Evolutionary conservation across 64 coral and sea anemone species (phyloP).

Genomic region (Catalaphyllia jardinei): DNA sequence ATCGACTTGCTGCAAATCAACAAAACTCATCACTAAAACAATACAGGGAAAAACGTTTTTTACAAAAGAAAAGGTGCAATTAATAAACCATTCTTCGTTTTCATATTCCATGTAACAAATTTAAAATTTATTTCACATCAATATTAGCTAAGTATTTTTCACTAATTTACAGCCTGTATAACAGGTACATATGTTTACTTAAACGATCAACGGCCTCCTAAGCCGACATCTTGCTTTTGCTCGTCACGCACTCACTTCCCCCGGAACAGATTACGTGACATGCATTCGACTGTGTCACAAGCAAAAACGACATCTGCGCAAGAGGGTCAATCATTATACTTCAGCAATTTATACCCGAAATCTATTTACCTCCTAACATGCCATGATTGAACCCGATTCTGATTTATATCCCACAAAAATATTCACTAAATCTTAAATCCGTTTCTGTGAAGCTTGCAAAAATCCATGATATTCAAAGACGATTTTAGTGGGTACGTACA

Average conservation of each 20-base stretch:
- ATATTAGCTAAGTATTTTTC: neutral
- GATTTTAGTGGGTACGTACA: neutral
- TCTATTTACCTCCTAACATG: neutral
- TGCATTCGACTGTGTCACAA: neutral
- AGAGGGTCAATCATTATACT: neutral
- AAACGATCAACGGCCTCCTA: neutral
- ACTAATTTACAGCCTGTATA: neutral
- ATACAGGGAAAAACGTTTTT: neutral
- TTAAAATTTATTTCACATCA: constrained; percentile 21
- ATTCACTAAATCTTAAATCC: neutral
- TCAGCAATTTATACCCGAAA: neutral
- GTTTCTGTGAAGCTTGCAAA: neutral
- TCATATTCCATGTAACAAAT: constrained; percentile 15
- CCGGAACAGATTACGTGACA: neutral
- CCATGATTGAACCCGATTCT: neutral
- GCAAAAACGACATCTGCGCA: neutral
- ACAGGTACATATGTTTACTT: neutral
- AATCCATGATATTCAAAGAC: neutral
- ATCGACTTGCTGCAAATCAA: neutral
- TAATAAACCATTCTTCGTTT: neutral
- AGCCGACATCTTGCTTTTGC: neutral
- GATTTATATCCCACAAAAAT: neutral
- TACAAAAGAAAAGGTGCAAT: neutral
- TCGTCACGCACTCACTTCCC: neutral
- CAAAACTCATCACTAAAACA: neutral